Evolutionary conservation across 2,113 vertebrate species (phyloP).

Genomic region (Eudyptes chrysolophus): DNA sequence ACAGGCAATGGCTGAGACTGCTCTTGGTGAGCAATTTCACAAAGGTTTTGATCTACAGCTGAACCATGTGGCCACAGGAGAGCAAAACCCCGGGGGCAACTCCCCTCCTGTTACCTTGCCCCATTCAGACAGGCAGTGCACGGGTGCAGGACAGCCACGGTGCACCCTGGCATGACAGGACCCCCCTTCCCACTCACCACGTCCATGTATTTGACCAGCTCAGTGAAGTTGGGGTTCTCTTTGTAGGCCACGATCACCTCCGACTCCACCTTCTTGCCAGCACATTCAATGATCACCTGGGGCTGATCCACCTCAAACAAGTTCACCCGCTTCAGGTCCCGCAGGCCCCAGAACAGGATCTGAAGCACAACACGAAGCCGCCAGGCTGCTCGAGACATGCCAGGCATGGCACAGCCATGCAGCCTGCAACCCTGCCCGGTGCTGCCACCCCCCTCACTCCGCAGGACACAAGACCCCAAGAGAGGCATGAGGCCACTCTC

Average conservation of each 20-base stretch:
- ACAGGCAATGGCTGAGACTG: neutral
- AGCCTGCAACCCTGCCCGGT: neutral
- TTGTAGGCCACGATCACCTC: conserved; percentile 86
- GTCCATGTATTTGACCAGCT: conserved; percentile 84
- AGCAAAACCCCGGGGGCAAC: neutral
- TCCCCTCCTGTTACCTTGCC: neutral
- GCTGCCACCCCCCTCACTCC: neutral
- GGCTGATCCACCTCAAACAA: conserved; percentile 91
- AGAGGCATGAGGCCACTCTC: neutral
- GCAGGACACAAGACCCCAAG: neutral
- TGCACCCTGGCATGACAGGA: neutral
- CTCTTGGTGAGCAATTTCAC: neutral
- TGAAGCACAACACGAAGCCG: conserved; percentile 36
- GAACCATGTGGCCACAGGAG: neutral
- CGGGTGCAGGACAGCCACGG: fast-evolving
- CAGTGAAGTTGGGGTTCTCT: conserved; percentile 87
- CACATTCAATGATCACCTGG: conserved; percentile 88
- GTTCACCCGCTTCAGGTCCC: conserved; percentile 87
- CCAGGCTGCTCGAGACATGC: neutral
- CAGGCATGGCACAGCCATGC: fast-evolving
- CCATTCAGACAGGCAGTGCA: neutral
- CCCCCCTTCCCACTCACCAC: conserved; percentile 79
- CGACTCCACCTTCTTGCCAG: conserved; percentile 85
- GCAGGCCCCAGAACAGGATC: conserved; percentile 93
- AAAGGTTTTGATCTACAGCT: neutral